Evolutionary conservation across 2,888 invertebrate species (phyloP), one percentile per base, ranked within the genome.

Genomic region (Agrotis puta): DNA sequence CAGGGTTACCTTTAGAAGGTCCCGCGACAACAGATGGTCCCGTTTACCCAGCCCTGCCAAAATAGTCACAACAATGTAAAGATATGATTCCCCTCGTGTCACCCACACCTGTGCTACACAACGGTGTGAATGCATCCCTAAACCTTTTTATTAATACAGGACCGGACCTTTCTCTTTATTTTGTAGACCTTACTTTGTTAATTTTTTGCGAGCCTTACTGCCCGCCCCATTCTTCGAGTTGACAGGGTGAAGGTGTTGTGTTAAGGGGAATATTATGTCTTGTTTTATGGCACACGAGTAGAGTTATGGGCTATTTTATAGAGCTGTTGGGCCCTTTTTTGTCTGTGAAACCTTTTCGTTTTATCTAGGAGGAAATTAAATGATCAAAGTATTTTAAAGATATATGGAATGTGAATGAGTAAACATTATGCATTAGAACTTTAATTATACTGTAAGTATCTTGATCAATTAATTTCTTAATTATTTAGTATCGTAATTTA

Each of bases 131-230:
- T 45, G 68, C 68, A 70, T 62, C 65, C 66, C 64, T 0, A n/a
- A 22, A 27, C 82, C 86, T 85, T 88, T 84, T 86, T 61, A 82
- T 77, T 83, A 65, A 65, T 58, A 66, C 67, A 70, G 27, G 56
- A 79, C 27, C 51, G 47, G 71, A 79, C 79, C 79, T 81, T 77
- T 82, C 81, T 79, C 80, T 81, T 86, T 87, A 87, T 83, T 81
- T 74, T 71, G 77, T 75, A 74, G 85, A 85, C 82, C 85, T 75
- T 68, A 77, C 83, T 87, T 89, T 87, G 85, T 87, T 85, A 88
- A 85, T 88, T 88, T 89, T 88, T 89, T 86, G 77, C 43, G 62
- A 45, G 64, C 65, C 64, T 47, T 64, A 79, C 77, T 58, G 66
- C 64, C 62, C 51, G 67, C 81, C 79, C 80, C 77, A 77, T 83